Percentiles rank a stretch among this genome's conserved stretches.
Conservation (phyloP, 2,113 vertebrate genomes). For the Prunella fulvescens region DNA sequence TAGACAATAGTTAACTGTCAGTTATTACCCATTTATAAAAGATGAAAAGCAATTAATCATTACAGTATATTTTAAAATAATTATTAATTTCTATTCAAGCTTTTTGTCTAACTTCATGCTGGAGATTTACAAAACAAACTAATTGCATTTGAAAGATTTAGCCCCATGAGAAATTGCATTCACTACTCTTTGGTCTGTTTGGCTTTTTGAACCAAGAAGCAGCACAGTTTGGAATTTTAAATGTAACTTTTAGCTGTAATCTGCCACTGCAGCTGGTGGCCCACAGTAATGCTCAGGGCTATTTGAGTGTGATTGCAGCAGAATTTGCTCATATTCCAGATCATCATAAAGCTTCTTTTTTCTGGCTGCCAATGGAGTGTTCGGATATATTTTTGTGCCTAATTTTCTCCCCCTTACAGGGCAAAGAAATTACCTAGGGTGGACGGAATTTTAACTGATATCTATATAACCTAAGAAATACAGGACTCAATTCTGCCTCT, state of each 20-base stretch:
- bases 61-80: background rate
- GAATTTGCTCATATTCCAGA: background rate
- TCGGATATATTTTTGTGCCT: background rate
- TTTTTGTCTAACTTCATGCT: background rate
- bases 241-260: background rate
- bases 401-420: rapidly evolving
- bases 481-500: background rate
- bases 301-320: background rate
- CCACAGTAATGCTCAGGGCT: background rate
- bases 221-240: background rate
- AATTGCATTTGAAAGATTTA: background rate
- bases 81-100: background rate
- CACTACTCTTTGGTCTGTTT: background rate
- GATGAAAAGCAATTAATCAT: background rate
- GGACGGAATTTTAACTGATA: background rate
- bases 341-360: background rate
- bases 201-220: background rate
- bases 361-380: background rate
- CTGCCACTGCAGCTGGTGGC: background rate
- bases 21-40: background rate
- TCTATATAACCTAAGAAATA: background rate
- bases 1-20: background rate
- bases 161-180: background rate
- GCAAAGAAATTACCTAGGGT: background rate
- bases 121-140: background rate